Evolutionary conservation across 35 echinoderm and acorn worm genomes (phyloP).

Genomic region (Heliocidaris tuberculata): DNA sequence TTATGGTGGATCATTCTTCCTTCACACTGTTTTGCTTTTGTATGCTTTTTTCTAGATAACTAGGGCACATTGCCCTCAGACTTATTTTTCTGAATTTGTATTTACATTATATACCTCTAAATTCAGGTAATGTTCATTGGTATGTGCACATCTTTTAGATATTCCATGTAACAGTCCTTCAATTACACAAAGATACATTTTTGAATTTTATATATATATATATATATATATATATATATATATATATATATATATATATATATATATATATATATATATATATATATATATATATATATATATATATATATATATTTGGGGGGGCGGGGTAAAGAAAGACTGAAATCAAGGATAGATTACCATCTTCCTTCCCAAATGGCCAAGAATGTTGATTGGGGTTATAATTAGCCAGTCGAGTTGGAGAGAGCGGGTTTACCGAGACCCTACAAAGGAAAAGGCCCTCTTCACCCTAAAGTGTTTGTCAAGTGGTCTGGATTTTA

Average conservation of each 20-base stretch:
- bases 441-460: background rate
- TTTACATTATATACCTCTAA: background rate
- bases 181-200: background rate
- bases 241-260: no score
- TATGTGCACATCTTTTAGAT: background rate
- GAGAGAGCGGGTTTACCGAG: background rate
- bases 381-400: conserved; percentile 24
- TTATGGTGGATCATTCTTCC: no score
- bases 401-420: background rate
- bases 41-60: background rate
- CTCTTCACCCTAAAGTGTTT: background rate
- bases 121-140: background rate
- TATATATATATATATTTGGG: no score
- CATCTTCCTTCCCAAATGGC: conserved; percentile 4
- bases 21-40: background rate
- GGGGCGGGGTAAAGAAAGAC: background rate
- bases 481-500: conserved; percentile 9
- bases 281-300: no score
- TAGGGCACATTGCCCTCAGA: background rate
- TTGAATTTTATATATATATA: no score
- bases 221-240: no score
- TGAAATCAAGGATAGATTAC: background rate
- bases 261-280: no score
- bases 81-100: background rate
- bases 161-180: background rate